phyloP scores from a whole-genome alignment of 2,888 invertebrate species.

The Podotricha telesiphe region DNA sequence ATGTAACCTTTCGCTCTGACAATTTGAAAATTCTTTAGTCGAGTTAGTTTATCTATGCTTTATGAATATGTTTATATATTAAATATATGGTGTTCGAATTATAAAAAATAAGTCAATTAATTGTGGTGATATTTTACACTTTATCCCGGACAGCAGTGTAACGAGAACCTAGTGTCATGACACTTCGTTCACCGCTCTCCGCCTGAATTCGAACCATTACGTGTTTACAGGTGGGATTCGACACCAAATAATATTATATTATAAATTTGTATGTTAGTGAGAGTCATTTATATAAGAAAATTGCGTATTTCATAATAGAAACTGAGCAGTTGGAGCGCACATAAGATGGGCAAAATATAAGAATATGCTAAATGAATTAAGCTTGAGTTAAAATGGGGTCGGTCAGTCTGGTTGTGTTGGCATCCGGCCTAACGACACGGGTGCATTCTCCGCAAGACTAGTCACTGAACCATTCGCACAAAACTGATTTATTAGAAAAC shows the following conservation, averaged over 20 bases:
- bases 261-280: not conserved
- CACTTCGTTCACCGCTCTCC: too few relatives aligned
- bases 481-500: too few relatives aligned
- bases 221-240: too few relatives aligned
- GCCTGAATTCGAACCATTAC: too few relatives aligned
- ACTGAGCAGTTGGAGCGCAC: not conserved
- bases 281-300: not conserved
- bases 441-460: constrained; percentile 63
- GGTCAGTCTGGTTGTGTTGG: constrained; percentile 81
- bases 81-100: not conserved
- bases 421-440: constrained; percentile 81
- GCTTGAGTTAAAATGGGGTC: constrained; percentile 80
- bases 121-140: too few relatives aligned
- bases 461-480: constrained; percentile 37
- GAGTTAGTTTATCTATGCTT: constrained; percentile 29
- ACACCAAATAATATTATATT: too few relatives aligned
- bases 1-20: constrained; percentile 62
- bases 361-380: constrained; percentile 69
- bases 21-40: constrained; percentile 50
- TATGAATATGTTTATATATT: constrained; percentile 17
- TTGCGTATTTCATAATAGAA: not conserved
- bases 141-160: too few relatives aligned
- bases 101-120: too few relatives aligned
- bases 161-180: too few relatives aligned
- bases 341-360: constrained; percentile 21